These are phyloP conservation scores for Gymnocephalus cernua DNA, from an alignment of 2,113 vertebrate species.

Conservation along the genomic window DNA sequence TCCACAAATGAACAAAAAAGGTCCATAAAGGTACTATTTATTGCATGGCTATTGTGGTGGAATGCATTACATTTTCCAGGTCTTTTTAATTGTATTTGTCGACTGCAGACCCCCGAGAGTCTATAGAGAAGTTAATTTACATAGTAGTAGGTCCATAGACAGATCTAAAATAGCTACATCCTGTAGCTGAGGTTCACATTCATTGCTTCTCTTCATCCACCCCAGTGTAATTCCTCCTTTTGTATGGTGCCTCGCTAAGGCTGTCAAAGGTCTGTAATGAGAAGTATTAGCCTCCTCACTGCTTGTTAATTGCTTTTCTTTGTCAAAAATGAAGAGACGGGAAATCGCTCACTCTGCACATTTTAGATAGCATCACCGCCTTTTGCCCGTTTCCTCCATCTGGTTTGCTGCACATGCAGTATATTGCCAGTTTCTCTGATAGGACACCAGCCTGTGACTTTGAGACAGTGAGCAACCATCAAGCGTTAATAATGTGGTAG, in stretches of 20 bases:
- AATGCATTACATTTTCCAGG: constrained; percentile 13
- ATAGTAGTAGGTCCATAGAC: constrained; percentile 18
- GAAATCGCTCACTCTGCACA: constrained; percentile 71
- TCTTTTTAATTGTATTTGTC: constrained; percentile 7
- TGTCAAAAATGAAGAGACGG: constrained; percentile 67
- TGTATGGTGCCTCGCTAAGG: constrained; percentile 38
- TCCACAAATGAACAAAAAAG: not conserved
- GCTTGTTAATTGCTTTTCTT: constrained; percentile 80
- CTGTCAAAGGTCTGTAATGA: constrained; percentile 69
- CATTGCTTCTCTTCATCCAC: constrained; percentile 35
- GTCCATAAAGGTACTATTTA: not conserved
- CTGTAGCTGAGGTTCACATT: constrained; percentile 39
- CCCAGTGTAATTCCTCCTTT: constrained; percentile 61
- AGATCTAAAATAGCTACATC: constrained; percentile 41
- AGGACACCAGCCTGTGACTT: constrained; percentile 26
- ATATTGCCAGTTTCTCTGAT: constrained; percentile 43
- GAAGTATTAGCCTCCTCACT: constrained; percentile 58
- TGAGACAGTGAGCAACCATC: constrained; percentile 21
- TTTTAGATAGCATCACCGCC: constrained; percentile 59
- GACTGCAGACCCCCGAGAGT: not conserved
- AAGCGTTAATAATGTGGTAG: constrained; percentile 61
- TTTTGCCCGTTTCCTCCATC: constrained; percentile 34
- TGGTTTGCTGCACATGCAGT: constrained; percentile 26
- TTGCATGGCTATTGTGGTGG: not conserved
- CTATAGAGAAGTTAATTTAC: constrained; percentile 35